A percentile compares a stretch with the other conserved stretches of the same genome.
These are phyloP conservation scores for Otocyon megalotis DNA, from an alignment of 2,113 vertebrate species.

Conservation along the genomic window DNA sequence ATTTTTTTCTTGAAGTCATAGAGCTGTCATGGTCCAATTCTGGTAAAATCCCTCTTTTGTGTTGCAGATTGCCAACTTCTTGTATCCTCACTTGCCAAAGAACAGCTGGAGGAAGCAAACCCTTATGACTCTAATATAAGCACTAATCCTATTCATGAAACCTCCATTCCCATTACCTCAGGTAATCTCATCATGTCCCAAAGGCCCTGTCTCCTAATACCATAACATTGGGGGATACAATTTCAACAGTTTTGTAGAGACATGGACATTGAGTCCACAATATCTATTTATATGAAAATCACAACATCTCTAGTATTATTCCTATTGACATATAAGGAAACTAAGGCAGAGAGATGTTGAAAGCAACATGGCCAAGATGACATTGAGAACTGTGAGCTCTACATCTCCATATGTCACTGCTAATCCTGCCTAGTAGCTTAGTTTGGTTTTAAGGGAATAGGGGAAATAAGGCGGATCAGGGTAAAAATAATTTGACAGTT, in stretches of 20 bases:
- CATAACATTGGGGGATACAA: rapidly evolving
- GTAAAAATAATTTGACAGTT: not conserved
- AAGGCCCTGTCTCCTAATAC: not conserved
- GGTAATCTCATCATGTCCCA: not conserved
- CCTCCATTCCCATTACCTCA: not conserved
- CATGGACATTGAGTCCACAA: not conserved
- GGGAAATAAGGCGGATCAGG: not conserved
- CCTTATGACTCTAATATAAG: not conserved
- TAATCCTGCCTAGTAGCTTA: not conserved
- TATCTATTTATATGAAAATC: not conserved
- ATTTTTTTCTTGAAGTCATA: not conserved
- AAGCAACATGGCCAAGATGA: not conserved
- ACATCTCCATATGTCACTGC: not conserved
- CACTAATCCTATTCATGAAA: not conserved
- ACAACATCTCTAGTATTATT: not conserved
- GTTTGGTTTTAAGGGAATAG: not conserved
- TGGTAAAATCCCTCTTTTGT: not conserved
- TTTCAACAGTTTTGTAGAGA: not conserved
- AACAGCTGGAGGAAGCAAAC: not conserved
- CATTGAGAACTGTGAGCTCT: not conserved
- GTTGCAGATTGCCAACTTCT: not conserved
- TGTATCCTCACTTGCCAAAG: no score
- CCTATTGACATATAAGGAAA: not conserved
- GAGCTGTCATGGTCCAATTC: not conserved
- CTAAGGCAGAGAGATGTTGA: not conserved